Base-by-base conservation (phyloP, 2,797 vertebrate species). In the Chromobotia macracanthus region DNA sequence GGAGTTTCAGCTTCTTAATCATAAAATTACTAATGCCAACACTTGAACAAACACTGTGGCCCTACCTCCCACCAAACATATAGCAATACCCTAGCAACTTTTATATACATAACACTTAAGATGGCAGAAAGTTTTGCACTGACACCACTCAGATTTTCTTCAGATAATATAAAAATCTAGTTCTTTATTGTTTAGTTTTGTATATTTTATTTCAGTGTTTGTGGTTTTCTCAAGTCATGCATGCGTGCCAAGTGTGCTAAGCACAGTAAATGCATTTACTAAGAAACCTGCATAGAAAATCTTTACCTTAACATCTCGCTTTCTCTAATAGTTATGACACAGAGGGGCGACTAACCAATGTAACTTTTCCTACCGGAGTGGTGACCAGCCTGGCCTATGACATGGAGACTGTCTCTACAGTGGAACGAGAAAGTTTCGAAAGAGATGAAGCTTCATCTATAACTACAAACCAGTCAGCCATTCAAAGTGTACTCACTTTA, bases 301-400 rank as follows among this genome's bases (percentile, higher is more conserved):
- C 2, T 46, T 50, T 28, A n/a, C 13, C 16, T 9, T 18, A 53
- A 63, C 6, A 41, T 67, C 5, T 16, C 5, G 50, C 12, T 46
- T 38, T 64, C 58, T 64, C 55, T 50, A 87, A 75, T 87, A 99
- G 97, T 91, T 99, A 99, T 0, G 97, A 99, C 93, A 95, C 95
- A 0, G 97, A 99, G 87, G 98, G 98, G 11, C 95, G 95, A 77
- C 94, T 99, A 75, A 98, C 97, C 83, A 99, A 99, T 0, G 97
- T 98, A 78, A 99, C 98, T 0, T 99, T 99, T 87, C 98, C 98
- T 61, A 98, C 96, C 0, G 98, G 98, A 55, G 95, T 96, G 84
- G 95, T 99, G 88, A 97, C 96, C 60, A 99, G 95, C 89, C 91
- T 99, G 86, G 96, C 97, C 1, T 93, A 96, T 0, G 97, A 98